Evolutionary conservation across 1,140 invertebrate genomes (phyloP).

Genomic region (Centruroides vittatus): DNA sequence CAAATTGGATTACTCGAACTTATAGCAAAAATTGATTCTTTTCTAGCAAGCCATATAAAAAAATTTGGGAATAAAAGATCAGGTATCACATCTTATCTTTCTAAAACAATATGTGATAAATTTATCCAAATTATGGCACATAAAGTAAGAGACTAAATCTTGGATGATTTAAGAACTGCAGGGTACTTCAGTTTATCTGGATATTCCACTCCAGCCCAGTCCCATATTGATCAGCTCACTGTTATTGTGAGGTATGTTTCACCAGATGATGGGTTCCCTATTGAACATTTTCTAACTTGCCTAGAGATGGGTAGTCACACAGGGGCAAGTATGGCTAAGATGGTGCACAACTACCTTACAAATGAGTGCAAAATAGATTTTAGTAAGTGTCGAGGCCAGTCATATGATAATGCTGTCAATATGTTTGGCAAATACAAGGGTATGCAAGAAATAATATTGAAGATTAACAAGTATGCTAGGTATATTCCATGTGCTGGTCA

Average conservation of each 20-base stretch:
- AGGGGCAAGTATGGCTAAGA: background rate
- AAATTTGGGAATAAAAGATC: constrained; percentile 3
- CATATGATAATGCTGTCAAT: constrained; percentile 19
- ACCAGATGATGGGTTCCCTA: background rate
- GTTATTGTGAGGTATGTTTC: constrained; percentile 12
- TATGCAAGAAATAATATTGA: background rate
- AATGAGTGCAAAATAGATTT: constrained; percentile 9
- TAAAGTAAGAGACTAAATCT: background rate
- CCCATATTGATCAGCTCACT: constrained; percentile 28
- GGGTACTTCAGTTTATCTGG: constrained; percentile 7
- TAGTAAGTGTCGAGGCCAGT: constrained; percentile 17
- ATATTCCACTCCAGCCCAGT: constrained; percentile 28
- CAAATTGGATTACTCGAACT: constrained; percentile 10
- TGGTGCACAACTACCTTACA: background rate
- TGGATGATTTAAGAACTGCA: background rate
- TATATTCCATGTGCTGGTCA: background rate
- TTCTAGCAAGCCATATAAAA: constrained; percentile 10
- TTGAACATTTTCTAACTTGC: background rate
- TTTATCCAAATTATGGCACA: constrained; percentile 9
- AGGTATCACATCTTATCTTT: constrained; percentile 3
- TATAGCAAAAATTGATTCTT: constrained; percentile 9
- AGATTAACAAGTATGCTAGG: background rate
- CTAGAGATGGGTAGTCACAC: background rate
- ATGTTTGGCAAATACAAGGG: constrained; percentile 20
- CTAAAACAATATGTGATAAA: constrained; percentile 9